Evolutionary conservation across 2,888 invertebrate genomes (phyloP), one percentile per base, ranked within the genome.

Genomic region (Eupithecia inturbata): DNA sequence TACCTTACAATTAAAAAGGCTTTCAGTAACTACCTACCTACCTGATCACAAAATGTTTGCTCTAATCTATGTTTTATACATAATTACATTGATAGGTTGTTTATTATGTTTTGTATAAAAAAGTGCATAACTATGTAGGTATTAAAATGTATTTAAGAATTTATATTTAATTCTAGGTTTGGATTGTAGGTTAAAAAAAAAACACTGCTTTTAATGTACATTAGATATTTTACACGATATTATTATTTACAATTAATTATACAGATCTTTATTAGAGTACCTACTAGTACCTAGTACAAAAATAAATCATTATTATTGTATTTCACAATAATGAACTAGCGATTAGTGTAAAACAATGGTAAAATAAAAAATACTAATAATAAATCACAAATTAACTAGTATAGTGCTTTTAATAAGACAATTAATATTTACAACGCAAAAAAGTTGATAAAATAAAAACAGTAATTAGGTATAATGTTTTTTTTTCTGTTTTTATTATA

Each of bases 211-310:
- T 62, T 45, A n/a, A 70, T 71, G 33, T 68, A 72, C 73, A 62
- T 16, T 72, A 77, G 19, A 72, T 76, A 79, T 75, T 75, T 74
- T 77, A 72, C 66, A 66, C 0, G 22, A 62, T 28, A 89, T 19
- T 31, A 91, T 74, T 89, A 90, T 90, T 90, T 82, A 81, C 77
- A 82, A 84, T 84, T 85, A 88, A 91, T 84, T 85, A 88, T 90
- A 90, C 92, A 92, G 92, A 91, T 92, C 92, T 86, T 80, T 66
- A 22, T 71, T 64, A 69, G 28, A 71, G 67, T 62, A 69, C 57
- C 66, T 74, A 62, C 68, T 36, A 36, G 33, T 64, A 31, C n/a
- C n/a, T n/a, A 14, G 26, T 39, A 16, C 39, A 22, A 22, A 39
- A 22, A 26, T 22, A 36, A 66, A 22, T 22, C n/a, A 66, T 66